Evolutionary conservation across 1,140 invertebrate species (phyloP).

Genomic region (Homalodisca vitripennis): DNA sequence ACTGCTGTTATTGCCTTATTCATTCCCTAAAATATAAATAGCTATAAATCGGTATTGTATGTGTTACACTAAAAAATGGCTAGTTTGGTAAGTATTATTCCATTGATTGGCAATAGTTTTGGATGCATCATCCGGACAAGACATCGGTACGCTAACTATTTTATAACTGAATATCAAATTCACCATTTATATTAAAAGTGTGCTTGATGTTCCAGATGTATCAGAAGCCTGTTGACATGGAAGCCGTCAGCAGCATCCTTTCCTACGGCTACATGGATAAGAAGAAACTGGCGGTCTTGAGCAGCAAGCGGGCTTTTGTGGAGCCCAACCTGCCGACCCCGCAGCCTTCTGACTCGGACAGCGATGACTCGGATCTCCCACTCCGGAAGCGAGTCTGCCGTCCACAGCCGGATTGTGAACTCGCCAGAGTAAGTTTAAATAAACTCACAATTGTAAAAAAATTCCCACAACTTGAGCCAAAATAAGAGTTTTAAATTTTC

Average conservation of each 20-base stretch:
- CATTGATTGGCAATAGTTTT: too few species aligned
- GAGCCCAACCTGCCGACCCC: slow-evolving; percentile 50
- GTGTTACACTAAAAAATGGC: too few species aligned
- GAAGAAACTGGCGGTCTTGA: slow-evolving; percentile 38
- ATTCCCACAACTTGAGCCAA: too few species aligned
- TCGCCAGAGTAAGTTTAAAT: slow-evolving; percentile 47
- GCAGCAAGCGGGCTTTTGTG: slow-evolving; percentile 42
- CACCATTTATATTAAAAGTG: too few species aligned
- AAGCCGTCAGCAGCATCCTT: slow-evolving; percentile 47
- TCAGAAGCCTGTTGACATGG: slow-evolving; percentile 45
- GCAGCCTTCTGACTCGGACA: slow-evolving; percentile 54
- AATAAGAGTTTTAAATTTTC: background rate
- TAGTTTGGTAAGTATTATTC: too few species aligned
- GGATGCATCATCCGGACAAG: too few species aligned
- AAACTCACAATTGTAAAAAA: background rate
- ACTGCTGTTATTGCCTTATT: too few species aligned
- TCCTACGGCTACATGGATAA: slow-evolving; percentile 39
- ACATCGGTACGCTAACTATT: too few species aligned
- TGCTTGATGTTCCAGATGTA: slow-evolving; percentile 36
- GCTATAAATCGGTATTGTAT: too few species aligned
- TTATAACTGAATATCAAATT: too few species aligned
- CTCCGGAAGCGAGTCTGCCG: slow-evolving; percentile 45
- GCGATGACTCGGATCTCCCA: slow-evolving; percentile 47
- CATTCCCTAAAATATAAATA: too few species aligned
- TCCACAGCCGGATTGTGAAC: slow-evolving; percentile 44